Evolutionary conservation across 2,888 invertebrate species (phyloP).

Genomic region (Latheticus oryzae): DNA sequence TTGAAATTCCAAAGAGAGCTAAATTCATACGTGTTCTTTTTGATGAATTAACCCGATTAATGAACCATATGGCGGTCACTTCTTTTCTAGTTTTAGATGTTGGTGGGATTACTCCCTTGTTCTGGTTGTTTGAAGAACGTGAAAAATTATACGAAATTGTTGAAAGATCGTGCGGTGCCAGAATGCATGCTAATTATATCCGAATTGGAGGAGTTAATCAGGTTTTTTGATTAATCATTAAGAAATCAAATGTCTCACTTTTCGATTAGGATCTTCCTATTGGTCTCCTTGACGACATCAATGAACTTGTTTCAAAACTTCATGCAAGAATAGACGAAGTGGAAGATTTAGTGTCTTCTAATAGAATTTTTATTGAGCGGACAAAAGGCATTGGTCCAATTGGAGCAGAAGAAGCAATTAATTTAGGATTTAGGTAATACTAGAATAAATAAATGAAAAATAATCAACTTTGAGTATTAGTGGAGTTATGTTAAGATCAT

Average conservation of each 20-base stretch:
- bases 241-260: neutral
- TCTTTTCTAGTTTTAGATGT: conserved; percentile 80
- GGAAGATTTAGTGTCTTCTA: conserved; percentile 81
- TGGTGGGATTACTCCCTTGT: conserved; percentile 89
- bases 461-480: conserved; percentile 54
- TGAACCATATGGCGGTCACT: conserved; percentile 84
- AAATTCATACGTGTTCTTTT: conserved; percentile 80
- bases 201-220: conserved; percentile 84
- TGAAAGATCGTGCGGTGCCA: conserved; percentile 84
- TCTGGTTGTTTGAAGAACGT: conserved; percentile 92
- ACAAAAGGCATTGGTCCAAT: conserved; percentile 80
- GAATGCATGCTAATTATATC: conserved; percentile 86
- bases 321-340: conserved; percentile 84
- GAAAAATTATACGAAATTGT: conserved; percentile 89
- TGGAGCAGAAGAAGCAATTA: conserved; percentile 80
- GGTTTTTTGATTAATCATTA: too few relatives aligned
- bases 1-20: conserved; percentile 80
- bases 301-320: conserved; percentile 76
- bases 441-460: neutral
- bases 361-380: conserved; percentile 79
- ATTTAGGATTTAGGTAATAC: conserved; percentile 60
- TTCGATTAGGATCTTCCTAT: conserved; percentile 72
- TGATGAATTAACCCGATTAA: conserved; percentile 78
- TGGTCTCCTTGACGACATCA: conserved; percentile 83
- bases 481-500: conserved; percentile 83